phyloP scores from a whole-genome alignment of 2,888 invertebrate genomes.

The Drosophila emarginata region DNA sequence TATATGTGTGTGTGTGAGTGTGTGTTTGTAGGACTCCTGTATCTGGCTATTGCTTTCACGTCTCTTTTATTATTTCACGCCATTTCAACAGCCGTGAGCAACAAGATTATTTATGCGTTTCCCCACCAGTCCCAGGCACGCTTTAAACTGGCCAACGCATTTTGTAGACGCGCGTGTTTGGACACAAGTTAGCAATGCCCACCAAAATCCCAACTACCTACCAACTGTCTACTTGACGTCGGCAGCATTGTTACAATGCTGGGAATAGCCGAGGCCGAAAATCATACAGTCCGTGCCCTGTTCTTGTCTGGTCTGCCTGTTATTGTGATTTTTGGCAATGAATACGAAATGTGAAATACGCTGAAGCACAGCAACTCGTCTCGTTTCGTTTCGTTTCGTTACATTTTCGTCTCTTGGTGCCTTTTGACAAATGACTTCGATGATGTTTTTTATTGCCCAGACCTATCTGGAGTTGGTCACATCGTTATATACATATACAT shows the following conservation, averaged over 20 bases:
- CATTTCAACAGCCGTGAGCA: constrained; percentile 78
- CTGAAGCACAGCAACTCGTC: constrained; percentile 21
- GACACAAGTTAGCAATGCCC: constrained; percentile 64
- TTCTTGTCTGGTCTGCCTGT: constrained; percentile 32
- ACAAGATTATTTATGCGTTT: constrained; percentile 75
- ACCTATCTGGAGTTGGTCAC: constrained; percentile 60
- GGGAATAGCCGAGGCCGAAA: neutral
- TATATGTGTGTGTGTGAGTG: neutral
- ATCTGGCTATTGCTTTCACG: constrained; percentile 66
- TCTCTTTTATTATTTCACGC: constrained; percentile 76
- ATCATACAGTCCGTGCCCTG: neutral
- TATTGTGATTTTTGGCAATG: constrained; percentile 76
- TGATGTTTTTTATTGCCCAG: constrained; percentile 73
- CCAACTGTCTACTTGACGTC: constrained; percentile 56
- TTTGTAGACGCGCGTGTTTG: constrained; percentile 68
- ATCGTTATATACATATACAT: constrained; percentile 30
- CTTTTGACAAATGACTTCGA: constrained; percentile 75
- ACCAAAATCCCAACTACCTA: constrained; percentile 5
- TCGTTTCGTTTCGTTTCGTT: constrained; percentile 37
- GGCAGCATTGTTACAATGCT: constrained; percentile 45
- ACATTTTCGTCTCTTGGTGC: constrained; percentile 30
- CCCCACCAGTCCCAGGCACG: constrained; percentile 47
- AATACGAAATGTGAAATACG: constrained; percentile 64
- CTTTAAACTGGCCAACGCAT: constrained; percentile 62
- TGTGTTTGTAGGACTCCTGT: neutral